A percentile compares a stretch with the other conserved stretches of the same genome.
These are phyloP conservation scores for Drosophila nr. perissopoda DNA, from an alignment of 2,888 invertebrate genomes.

Conservation along the genomic window DNA sequence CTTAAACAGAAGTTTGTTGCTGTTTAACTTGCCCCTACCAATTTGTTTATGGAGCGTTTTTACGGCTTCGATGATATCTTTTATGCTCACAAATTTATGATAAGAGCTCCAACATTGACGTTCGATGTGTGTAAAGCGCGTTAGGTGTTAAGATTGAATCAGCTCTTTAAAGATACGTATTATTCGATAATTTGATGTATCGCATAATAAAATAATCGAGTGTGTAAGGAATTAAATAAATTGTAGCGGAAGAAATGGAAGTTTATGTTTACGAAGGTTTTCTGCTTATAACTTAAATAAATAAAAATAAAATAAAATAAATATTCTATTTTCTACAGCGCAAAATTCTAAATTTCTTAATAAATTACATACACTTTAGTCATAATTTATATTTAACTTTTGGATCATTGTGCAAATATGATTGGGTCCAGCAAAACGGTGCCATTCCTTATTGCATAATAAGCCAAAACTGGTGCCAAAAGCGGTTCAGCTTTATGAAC, in stretches of 20 bases:
- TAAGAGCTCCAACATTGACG: slow-evolving; percentile 16
- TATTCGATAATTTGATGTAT: slow-evolving; percentile 10
- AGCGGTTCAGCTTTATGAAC: slow-evolving; percentile 44
- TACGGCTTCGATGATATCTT: slow-evolving; percentile 42
- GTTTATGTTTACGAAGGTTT: background rate
- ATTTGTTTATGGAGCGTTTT: slow-evolving; percentile 56
- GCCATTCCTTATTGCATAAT: slow-evolving; percentile 65
- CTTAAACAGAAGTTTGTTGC: slow-evolving; percentile 62
- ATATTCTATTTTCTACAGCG: background rate
- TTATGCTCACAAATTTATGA: slow-evolving; percentile 36
- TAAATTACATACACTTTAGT: background rate
- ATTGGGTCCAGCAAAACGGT: slow-evolving; percentile 5
- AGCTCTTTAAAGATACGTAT: background rate
- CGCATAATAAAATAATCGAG: background rate
- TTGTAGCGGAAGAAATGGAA: background rate
- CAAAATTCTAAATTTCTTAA: background rate
- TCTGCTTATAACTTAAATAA: background rate
- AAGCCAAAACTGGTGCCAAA: slow-evolving; percentile 51
- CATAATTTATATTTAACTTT: slow-evolving; percentile 6
- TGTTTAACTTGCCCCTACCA: slow-evolving; percentile 23
- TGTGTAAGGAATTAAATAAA: background rate
- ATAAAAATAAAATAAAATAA: background rate
- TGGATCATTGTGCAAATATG: slow-evolving; percentile 9
- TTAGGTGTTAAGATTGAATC: slow-evolving; percentile 35
- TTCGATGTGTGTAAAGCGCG: background rate